These are phyloP conservation scores for Xanthostigma xanthostigma DNA, from an alignment of 2,888 invertebrate genomes.

Conservation along the genomic window DNA sequence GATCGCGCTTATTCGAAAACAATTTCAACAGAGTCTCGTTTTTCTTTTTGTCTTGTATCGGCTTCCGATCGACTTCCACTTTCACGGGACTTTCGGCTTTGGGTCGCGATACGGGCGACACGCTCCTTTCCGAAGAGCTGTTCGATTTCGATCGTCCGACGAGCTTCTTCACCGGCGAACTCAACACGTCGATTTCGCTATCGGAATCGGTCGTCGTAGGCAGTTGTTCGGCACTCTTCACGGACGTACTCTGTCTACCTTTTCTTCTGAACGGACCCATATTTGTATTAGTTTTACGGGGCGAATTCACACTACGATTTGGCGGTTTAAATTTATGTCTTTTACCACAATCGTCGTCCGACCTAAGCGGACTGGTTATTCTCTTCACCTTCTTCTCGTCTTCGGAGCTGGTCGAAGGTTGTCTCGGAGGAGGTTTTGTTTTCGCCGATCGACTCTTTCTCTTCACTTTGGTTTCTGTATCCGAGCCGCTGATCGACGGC, in stretches of 20 bases:
- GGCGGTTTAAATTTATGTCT: constrained; percentile 14
- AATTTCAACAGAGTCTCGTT: constrained; percentile 49
- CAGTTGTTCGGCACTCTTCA: constrained; percentile 19
- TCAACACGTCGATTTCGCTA: constrained; percentile 23
- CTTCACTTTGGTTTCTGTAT: constrained; percentile 17
- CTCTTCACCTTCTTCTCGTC: constrained; percentile 13
- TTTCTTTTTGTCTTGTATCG: constrained; percentile 53
- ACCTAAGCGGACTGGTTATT: constrained; percentile 12
- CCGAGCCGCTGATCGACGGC: constrained; percentile 20
- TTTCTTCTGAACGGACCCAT: constrained; percentile 22
- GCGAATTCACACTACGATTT: constrained; percentile 19
- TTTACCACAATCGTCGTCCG: constrained; percentile 14
- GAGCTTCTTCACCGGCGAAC: constrained; percentile 13
- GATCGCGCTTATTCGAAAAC: constrained; percentile 40
- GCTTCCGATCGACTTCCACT: constrained; percentile 30
- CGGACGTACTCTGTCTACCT: constrained; percentile 29
- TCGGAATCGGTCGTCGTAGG: constrained; percentile 28
- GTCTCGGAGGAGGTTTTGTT: constrained; percentile 4
- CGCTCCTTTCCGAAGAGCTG: constrained; percentile 16
- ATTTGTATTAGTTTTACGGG: constrained; percentile 17
- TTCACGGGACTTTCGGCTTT: constrained; percentile 22
- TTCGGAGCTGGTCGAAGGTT: constrained; percentile 8
- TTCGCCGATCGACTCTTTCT: constrained; percentile 14
- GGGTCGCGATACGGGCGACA: constrained; percentile 1
- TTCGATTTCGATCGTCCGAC: constrained; percentile 13